phyloP scores from a whole-genome alignment of 2,888 invertebrate genomes.

The Hirtodrosophila cameraria region DNA sequence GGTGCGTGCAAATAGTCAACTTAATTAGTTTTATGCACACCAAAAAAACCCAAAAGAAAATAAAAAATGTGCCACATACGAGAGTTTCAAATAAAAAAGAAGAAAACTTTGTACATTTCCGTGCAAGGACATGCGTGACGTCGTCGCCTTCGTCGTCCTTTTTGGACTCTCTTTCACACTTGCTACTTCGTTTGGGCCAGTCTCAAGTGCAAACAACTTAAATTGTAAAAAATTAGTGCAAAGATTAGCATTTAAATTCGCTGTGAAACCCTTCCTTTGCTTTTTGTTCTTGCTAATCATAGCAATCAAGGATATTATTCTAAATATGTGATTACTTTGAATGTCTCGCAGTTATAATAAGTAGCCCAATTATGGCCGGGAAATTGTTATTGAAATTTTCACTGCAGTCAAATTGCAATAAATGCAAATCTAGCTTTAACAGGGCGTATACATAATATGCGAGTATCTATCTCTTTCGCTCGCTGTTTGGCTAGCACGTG shows the following conservation, averaged over 20 bases:
- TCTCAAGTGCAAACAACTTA: slow-evolving; percentile 6
- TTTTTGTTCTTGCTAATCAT: slow-evolving; percentile 11
- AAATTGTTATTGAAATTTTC: slow-evolving; percentile 49
- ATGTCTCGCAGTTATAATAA: slow-evolving; percentile 45
- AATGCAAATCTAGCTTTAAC: slow-evolving; percentile 5
- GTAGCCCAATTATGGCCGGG: slow-evolving; percentile 7
- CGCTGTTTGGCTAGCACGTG: slow-evolving; percentile 26
- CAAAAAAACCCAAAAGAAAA: slow-evolving; percentile 26
- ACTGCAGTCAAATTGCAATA: slow-evolving; percentile 44
- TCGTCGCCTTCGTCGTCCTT: slow-evolving; percentile 20
- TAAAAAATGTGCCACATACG: slow-evolving; percentile 14
- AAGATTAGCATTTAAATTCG: slow-evolving; percentile 35
- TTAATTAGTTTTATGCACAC: slow-evolving; percentile 67
- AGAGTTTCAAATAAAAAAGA: not conserved
- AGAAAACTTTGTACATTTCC: slow-evolving; percentile 53
- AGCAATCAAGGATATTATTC: slow-evolving; percentile 9
- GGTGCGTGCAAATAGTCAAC: slow-evolving; percentile 51
- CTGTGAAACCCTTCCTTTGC: slow-evolving; percentile 4
- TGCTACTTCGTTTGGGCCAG: slow-evolving; percentile 11
- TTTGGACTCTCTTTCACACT: slow-evolving; percentile 11
- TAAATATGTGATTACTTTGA: slow-evolving; percentile 9
- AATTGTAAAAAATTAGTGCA: slow-evolving; percentile 21
- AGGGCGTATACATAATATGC: slow-evolving; percentile 19
- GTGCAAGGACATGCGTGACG: slow-evolving; percentile 70
- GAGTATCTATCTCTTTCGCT: not conserved